A percentile compares a stretch with the other conserved stretches of the same genome.
phyloP scores from a whole-genome alignment of 1,140 invertebrate genomes.

The Macrobrachium nipponense region DNA sequence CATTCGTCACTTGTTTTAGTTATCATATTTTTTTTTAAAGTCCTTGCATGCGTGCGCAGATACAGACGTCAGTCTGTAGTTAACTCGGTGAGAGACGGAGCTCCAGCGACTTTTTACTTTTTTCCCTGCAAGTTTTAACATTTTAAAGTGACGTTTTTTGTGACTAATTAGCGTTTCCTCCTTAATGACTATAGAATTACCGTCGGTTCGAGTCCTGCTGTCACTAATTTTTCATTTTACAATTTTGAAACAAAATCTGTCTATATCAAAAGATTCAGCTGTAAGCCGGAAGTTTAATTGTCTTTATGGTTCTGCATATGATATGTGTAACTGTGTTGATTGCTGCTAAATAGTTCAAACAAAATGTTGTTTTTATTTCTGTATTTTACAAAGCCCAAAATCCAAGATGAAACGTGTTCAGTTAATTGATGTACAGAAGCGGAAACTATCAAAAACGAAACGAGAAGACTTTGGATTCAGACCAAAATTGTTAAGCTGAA shows the following conservation, averaged over 20 bases:
- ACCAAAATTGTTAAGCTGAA: constrained; percentile 25
- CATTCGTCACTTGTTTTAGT: too few relatives aligned
- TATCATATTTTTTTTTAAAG: too few relatives aligned
- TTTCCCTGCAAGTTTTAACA: too few relatives aligned
- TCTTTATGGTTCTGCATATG: constrained; percentile 21
- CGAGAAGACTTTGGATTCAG: constrained; percentile 26
- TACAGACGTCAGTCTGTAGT: too few relatives aligned
- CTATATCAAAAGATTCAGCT: too few relatives aligned
- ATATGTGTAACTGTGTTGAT: constrained; percentile 31
- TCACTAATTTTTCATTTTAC: constrained; percentile 15
- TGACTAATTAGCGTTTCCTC: too few relatives aligned
- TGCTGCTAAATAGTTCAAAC: constrained; percentile 27
- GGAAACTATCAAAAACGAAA: constrained; percentile 36
- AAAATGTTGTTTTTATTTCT: constrained; percentile 45
- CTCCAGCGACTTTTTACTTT: too few relatives aligned
- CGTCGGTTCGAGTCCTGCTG: not conserved
- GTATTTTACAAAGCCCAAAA: constrained; percentile 24
- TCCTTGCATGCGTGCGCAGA: too few relatives aligned
- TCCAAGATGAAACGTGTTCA: constrained; percentile 20
- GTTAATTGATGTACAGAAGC: constrained; percentile 22
- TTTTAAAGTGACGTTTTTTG: too few relatives aligned
- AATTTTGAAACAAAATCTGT: constrained; percentile 7
- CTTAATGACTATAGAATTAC: too few relatives aligned
- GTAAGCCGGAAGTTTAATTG: too few relatives aligned
- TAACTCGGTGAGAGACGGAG: too few relatives aligned